A percentile compares a stretch with the other conserved stretches of the same genome.
Evolutionary conservation across 2,888 invertebrate genomes (phyloP).

Genomic region (Dolomedes plantarius): DNA sequence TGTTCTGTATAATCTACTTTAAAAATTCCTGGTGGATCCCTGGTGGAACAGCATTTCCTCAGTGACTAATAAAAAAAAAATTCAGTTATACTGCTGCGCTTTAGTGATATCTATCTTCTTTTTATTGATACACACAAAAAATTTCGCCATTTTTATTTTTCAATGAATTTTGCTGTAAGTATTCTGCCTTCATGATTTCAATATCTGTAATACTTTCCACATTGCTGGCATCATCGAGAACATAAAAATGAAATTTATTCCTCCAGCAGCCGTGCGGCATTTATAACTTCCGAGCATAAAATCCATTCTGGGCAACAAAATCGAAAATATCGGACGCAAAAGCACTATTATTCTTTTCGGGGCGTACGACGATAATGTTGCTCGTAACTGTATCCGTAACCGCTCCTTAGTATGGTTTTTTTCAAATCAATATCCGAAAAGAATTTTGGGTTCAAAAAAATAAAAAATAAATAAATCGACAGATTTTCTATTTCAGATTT

Average conservation of each 20-base stretch:
- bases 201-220: neutral
- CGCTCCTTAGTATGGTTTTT: neutral
- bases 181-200: neutral
- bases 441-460: neutral
- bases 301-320: neutral
- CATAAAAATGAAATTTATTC: neutral
- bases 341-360: neutral
- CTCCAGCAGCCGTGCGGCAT: neutral
- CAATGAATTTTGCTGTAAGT: neutral
- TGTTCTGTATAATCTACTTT: too few species aligned
- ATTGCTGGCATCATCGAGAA: neutral
- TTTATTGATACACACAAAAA: neutral
- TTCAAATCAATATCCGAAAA: conserved; percentile 1
- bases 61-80: too few species aligned
- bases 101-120: neutral
- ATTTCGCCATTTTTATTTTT: neutral
- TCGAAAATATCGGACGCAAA: neutral
- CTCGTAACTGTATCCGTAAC: neutral
- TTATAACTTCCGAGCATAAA: neutral
- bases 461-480: neutral
- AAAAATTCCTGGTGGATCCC: too few species aligned
- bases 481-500: neutral
- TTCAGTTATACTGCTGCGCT: too few species aligned
- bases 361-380: neutral
- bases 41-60: too few species aligned